Conservation (phyloP, 2,797 vertebrate genomes). For the Fundulus diaphanus region DNA sequence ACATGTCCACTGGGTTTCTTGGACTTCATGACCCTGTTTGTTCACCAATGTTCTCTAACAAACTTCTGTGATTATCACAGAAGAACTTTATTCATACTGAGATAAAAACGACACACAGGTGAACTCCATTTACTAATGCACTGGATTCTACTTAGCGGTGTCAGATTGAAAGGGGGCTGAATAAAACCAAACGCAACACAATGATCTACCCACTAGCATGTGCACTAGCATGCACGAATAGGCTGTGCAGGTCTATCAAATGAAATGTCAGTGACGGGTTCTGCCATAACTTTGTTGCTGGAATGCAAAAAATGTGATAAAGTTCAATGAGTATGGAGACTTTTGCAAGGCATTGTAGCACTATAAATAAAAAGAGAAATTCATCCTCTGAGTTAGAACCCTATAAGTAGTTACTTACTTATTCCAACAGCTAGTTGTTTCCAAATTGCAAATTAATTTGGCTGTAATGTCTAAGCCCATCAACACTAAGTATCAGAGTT, state of each 20-base stretch:
- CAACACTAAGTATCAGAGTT: slow-evolving; percentile 31
- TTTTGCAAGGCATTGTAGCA: background rate
- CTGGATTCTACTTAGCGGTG: no score
- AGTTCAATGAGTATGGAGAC: background rate
- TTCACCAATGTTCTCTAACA: no score
- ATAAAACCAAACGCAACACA: no score
- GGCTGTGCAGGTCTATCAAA: background rate
- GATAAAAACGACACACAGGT: no score
- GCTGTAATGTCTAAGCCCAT: slow-evolving; percentile 51
- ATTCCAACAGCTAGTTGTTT: slow-evolving; percentile 22
- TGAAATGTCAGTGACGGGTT: background rate
- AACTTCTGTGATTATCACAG: no score
- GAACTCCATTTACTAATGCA: no score
- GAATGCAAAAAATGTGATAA: background rate
- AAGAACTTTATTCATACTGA: no score
- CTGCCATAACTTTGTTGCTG: background rate
- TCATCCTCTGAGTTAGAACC: slow-evolving; percentile 17
- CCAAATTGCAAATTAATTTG: slow-evolving; percentile 39
- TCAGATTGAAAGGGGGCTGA: no score
- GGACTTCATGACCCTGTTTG: no score
- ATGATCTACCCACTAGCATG: no score
- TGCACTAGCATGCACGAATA: no score
- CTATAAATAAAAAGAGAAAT: slow-evolving; percentile 35
- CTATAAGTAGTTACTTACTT: slow-evolving; percentile 24
- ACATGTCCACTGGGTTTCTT: no score